Evolutionary conservation across 1,140 invertebrate genomes (phyloP), one percentile per base, ranked within the genome.

Genomic region (Lordiphosa stackelbergi): DNA sequence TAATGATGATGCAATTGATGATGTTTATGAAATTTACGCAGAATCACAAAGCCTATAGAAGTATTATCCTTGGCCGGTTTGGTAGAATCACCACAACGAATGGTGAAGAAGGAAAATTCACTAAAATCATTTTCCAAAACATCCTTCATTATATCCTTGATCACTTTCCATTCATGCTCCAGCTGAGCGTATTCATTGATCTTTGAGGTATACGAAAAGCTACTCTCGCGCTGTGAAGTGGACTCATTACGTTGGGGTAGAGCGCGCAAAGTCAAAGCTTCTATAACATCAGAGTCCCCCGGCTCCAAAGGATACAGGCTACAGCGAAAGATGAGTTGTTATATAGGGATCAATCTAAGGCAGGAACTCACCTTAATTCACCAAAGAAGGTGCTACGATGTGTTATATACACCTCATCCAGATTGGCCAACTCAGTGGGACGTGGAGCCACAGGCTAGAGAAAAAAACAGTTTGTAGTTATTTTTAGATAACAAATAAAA

Each of bases 331-430:
- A 31, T 1, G 2, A 13, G 3, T 7, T 10, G 11, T 16, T 41
- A 5, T 31, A 12, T 1, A 8, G 19, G 5, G 4, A 3, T 41
- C 0, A n/a, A 36, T 19, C 13, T 10, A 19, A 10, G 13, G 2
- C 2, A 2, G 28, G 8, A 5, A 9, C 35, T 16, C 19, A 72
- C 66, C 69, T 61, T 5, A 83, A 49, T 40, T 83, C 77, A 0
- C 77, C 77, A 11, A 69, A 73, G 2, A 83, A 69, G 2, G 60
- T 73, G 11, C 77, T 77, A 2, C 77, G 77, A 53, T 83, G 77
- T 1, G 72, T 77, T 12, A 83, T 73, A 43, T 53, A 83, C 2
- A 83, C 34, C 0, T 73, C 60, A 2, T 55, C 45, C 34, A 61
- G 3, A n/a, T 58, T 37, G 36, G 8, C 8, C 6, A 41, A 9